A percentile compares a stretch with the other conserved stretches of the same genome.
Evolutionary conservation across 2,888 invertebrate genomes (phyloP).

Genomic region (Serripes groenlandicus): DNA sequence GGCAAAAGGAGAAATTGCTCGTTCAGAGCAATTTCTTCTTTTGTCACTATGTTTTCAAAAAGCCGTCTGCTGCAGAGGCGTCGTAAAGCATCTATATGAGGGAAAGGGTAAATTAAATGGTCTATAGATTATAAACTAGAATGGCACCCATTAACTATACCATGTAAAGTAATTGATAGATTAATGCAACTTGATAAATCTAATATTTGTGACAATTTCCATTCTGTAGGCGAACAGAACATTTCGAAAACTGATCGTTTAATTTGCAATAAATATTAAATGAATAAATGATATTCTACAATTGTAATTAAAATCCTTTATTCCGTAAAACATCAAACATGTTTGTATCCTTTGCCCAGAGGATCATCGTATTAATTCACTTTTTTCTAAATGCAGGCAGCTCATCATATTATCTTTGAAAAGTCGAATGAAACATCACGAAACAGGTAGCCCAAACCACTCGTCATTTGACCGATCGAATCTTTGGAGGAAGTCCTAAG

Average conservation of each 20-base stretch:
- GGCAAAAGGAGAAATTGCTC: too few species aligned
- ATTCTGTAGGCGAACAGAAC: conserved; percentile 19
- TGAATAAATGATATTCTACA: conserved; percentile 19
- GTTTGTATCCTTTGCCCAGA: background rate
- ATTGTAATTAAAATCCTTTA: conserved; percentile 32
- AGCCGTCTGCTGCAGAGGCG: too few species aligned
- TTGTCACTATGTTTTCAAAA: too few species aligned
- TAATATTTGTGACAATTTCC: conserved; percentile 21
- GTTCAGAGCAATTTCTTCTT: too few species aligned
- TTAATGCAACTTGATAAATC: conserved; percentile 23
- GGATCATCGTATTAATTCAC: background rate
- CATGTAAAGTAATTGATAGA: conserved; percentile 14
- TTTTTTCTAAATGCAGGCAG: background rate
- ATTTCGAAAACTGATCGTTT: conserved; percentile 19
- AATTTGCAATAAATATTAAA: conserved; percentile 31
- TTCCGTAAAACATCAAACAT: conserved; percentile 10
- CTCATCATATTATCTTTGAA: background rate
- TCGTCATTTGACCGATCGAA: too few species aligned
- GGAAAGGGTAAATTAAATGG: too few species aligned
- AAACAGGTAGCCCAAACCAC: too few species aligned
- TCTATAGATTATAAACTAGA: too few species aligned
- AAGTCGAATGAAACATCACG: too few species aligned
- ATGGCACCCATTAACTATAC: conserved; percentile 3
- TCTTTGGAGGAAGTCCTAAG: too few species aligned
- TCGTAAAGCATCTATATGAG: too few species aligned